Percentiles rank a stretch among this genome's conserved stretches.
phyloP scores from a whole-genome alignment of 2,797 vertebrate genomes.

The Lepidocolaptes lacrymiger region DNA sequence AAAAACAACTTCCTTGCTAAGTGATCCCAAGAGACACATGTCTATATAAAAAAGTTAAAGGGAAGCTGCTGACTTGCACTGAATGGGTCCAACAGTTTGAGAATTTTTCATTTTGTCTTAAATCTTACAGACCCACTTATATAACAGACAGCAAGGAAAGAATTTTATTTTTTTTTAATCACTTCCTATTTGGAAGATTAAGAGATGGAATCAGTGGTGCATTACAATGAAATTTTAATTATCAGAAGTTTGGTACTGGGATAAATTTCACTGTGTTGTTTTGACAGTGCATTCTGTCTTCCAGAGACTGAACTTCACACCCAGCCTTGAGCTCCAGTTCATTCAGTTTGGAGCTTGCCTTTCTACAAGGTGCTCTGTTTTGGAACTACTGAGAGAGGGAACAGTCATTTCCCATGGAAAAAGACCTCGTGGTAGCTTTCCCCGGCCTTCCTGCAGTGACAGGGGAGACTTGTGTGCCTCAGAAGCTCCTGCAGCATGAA shows the following conservation, averaged over 20 bases:
- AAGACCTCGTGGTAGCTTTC: not conserved
- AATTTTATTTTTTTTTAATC: not conserved
- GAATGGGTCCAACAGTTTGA: constrained; percentile 25
- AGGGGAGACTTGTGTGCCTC: not conserved
- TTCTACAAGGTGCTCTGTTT: not conserved
- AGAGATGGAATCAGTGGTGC: not conserved
- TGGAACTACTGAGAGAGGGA: not conserved
- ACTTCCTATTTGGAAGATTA: constrained; percentile 45
- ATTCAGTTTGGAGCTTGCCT: not conserved
- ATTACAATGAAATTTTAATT: constrained; percentile 42
- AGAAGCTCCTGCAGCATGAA: not conserved
- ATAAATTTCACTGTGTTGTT: not conserved
- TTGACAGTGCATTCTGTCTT: constrained; percentile 8
- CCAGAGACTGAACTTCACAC: not conserved
- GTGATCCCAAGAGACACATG: constrained; percentile 45
- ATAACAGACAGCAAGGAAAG: constrained; percentile 10
- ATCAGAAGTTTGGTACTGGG: not conserved
- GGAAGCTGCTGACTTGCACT: constrained; percentile 40
- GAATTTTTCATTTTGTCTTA: constrained; percentile 44
- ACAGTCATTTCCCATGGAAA: not conserved
- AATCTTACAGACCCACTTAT: constrained; percentile 36
- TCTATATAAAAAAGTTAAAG: constrained; percentile 32
- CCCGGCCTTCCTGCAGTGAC: not conserved
- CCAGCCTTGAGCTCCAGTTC: not conserved
- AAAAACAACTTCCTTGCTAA: constrained; percentile 26